A percentile compares a stretch with the other conserved stretches of the same genome.
Evolutionary conservation across 2,888 invertebrate genomes (phyloP).

Genomic region (Branchinecta sandiegonensis): DNA sequence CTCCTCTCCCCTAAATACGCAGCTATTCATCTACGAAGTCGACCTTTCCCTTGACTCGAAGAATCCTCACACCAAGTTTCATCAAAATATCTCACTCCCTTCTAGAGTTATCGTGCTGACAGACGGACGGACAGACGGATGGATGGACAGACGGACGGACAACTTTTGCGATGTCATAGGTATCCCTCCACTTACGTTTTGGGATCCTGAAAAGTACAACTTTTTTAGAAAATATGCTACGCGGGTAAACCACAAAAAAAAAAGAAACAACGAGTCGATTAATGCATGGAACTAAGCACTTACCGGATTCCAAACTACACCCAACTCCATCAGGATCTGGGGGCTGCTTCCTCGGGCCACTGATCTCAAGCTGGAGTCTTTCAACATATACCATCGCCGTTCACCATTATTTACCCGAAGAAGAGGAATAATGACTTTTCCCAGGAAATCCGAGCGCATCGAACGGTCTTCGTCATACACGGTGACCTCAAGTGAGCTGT

Average conservation of each 20-base stretch:
- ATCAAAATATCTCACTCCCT: too few species aligned
- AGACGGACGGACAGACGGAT: too few species aligned
- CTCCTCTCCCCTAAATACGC: too few species aligned
- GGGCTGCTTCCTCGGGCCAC: slow-evolving; percentile 83
- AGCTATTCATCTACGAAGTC: too few species aligned
- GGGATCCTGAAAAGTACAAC: too few species aligned
- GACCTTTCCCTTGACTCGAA: too few species aligned
- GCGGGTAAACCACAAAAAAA: not conserved
- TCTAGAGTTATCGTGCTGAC: too few species aligned
- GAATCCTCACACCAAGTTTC: too few species aligned
- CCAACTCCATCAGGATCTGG: slow-evolving; percentile 80
- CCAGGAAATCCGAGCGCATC: slow-evolving; percentile 94
- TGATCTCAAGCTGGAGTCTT: slow-evolving; percentile 79
- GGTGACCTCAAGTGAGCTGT: slow-evolving; percentile 81
- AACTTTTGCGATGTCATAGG: too few species aligned
- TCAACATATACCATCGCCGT: slow-evolving; percentile 87
- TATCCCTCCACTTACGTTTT: too few species aligned
- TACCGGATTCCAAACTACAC: slow-evolving; percentile 79
- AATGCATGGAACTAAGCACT: slow-evolving; percentile 31
- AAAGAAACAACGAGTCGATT: not conserved
- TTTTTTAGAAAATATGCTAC: slow-evolving; percentile 3
- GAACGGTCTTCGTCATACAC: slow-evolving; percentile 96
- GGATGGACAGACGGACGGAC: too few species aligned
- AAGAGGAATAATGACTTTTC: slow-evolving; percentile 76
- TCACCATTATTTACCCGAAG: slow-evolving; percentile 73